Base-by-base conservation (phyloP, 2,888 invertebrate genomes). In the Noctua pronuba region DNA sequence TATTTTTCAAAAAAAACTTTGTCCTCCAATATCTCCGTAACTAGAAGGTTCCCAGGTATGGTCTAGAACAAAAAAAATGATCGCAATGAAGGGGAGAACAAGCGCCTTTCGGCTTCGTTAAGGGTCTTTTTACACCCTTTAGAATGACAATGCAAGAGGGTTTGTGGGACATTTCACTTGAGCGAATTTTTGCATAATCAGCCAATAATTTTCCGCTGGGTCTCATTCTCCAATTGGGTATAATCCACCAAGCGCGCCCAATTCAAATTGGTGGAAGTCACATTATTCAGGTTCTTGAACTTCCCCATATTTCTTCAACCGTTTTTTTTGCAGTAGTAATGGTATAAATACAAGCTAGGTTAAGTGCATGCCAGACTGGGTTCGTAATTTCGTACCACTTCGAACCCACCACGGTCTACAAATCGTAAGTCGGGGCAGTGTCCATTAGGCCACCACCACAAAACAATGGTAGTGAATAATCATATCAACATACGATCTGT, bases 101-200 rank as follows among this genome's bases (percentile, higher is more conserved):
- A n/a, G n/a, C n/a, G n/a, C n/a, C n/a, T n/a, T n/a, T n/a, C n/a
- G n/a, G n/a, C n/a, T n/a, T n/a, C n/a, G n/a, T n/a, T n/a, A n/a
- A n/a, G n/a, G n/a, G n/a, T n/a, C n/a, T n/a, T n/a, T n/a, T n/a
- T n/a, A n/a, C n/a, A n/a, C n/a, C n/a, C n/a, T n/a, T 44, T 49
- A 6, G 16, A 70, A 62, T 71, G 79, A 67, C 60, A 83, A 55
- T 28, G 77, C 31, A 41, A 49, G 8, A 11, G 74, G 10, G 31
- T 64, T 35, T 16, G 31, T 75, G 44, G 41, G 41, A 60, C 21
- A 10, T 21, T 46, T 52, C 16, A 75, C 11, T 75, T n/a, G n/a
- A 21, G 44, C 6, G 21, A 4, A n/a, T 41, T 0, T 18, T 28
- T 38, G 2, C 49, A 11, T 52, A 16, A 41, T 8, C 49, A 55